A percentile compares a stretch with the other conserved stretches of the same genome.
These are phyloP conservation scores for Lydus trimaculatus DNA, from an alignment of 2,888 invertebrate genomes.

Conservation along the genomic window DNA sequence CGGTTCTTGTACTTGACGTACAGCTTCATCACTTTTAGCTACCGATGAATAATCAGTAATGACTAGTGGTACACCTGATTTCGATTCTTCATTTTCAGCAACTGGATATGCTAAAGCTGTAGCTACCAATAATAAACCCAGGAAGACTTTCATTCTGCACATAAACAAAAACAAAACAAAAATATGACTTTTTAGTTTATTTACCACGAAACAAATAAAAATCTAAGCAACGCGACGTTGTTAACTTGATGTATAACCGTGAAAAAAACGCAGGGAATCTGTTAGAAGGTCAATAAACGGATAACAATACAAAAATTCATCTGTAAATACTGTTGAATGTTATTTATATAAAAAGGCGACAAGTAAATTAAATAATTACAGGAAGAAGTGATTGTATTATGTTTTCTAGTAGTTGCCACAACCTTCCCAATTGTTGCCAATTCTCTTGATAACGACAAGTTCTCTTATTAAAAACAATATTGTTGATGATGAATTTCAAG, in stretches of 20 bases:
- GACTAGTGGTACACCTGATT: conserved; percentile 54
- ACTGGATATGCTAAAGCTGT: conserved; percentile 67
- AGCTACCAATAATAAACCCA: conserved; percentile 67
- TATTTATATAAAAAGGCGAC: conserved; percentile 3
- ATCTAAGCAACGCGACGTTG: background rate
- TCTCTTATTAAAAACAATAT: background rate
- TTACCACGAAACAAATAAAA: background rate
- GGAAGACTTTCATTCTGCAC: conserved; percentile 71
- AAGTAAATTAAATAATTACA: conserved; percentile 29
- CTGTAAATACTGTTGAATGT: background rate
- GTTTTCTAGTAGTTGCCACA: too few relatives aligned
- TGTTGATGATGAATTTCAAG: background rate
- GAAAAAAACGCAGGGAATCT: background rate
- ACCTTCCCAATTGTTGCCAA: conserved; percentile 4
- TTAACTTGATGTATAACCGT: background rate
- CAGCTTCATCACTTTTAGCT: conserved; percentile 51
- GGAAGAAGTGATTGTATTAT: conserved; percentile 30
- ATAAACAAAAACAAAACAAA: background rate
- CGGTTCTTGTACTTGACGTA: conserved; percentile 38
- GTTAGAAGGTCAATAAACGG: conserved; percentile 26
- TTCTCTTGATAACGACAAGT: background rate
- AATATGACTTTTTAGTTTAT: conserved; percentile 4
- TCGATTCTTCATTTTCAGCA: conserved; percentile 60
- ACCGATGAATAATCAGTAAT: conserved; percentile 60
- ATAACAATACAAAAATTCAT: conserved; percentile 6